Conservation (phyloP, 2,797 vertebrate species). For the Thunnus albacares region DNA sequence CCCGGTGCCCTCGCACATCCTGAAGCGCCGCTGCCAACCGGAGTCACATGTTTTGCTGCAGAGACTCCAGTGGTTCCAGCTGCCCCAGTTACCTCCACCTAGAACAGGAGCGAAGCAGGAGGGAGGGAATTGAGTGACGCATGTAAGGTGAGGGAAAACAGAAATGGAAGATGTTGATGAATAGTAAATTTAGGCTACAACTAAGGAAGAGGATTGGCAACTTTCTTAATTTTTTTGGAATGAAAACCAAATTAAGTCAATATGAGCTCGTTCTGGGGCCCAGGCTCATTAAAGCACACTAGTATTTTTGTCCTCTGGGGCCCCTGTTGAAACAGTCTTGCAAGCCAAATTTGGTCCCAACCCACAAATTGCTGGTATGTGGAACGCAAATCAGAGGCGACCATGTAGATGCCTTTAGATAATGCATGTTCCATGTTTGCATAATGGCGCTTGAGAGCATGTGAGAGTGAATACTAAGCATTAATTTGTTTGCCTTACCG, state of each 20-base stretch:
- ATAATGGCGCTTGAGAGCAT: constrained; percentile 44
- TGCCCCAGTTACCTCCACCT: constrained; percentile 95
- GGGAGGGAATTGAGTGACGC: background rate
- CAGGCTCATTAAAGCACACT: constrained; percentile 42
- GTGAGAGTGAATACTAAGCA: constrained; percentile 47
- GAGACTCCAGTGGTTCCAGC: constrained; percentile 97
- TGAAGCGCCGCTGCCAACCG: constrained; percentile 95
- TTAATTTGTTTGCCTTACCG: constrained; percentile 81
- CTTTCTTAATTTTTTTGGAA: background rate
- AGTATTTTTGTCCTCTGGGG: constrained; percentile 21
- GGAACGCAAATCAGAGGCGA: constrained; percentile 28
- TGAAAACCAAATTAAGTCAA: constrained; percentile 31
- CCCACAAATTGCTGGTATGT: constrained; percentile 30
- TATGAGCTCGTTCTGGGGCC: background rate
- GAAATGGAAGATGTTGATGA: constrained; percentile 8
- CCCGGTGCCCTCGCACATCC: constrained; percentile 94
- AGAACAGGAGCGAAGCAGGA: constrained; percentile 14
- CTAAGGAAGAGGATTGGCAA: background rate
- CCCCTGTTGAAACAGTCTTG: background rate
- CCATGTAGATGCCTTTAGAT: constrained; percentile 39
- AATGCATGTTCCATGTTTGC: constrained; percentile 57
- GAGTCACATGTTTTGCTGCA: constrained; percentile 98
- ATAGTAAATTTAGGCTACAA: constrained; percentile 14
- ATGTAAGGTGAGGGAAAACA: background rate
- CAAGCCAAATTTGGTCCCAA: constrained; percentile 45